A percentile compares a stretch with the other conserved stretches of the same genome.
Conservation (phyloP, 2,797 vertebrate genomes). For the Syngnathus acus region DNA sequence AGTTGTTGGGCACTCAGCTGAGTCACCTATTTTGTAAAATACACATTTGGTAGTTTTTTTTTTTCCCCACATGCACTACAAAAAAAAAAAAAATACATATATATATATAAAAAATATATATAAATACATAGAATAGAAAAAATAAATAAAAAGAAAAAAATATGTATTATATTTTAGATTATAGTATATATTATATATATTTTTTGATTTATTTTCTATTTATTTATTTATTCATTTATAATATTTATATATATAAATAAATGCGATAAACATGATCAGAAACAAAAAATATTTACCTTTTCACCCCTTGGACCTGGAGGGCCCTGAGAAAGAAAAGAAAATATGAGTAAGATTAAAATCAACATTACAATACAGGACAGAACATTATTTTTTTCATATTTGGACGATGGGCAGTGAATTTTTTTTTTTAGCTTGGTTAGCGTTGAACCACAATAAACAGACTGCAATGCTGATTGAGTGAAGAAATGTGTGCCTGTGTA, state of each 20-base stretch:
- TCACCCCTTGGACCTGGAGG: conserved; percentile 89
- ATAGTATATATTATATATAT: too few relatives aligned
- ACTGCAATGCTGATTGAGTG: background rate
- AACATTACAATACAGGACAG: background rate
- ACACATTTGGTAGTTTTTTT: background rate
- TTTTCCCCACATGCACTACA: too few relatives aligned
- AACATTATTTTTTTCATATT: too few relatives aligned
- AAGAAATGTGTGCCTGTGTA: background rate
- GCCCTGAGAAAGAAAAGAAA: conserved; percentile 70
- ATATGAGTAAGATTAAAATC: background rate
- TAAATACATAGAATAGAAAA: too few relatives aligned
- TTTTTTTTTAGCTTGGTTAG: background rate
- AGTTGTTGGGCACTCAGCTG: background rate
- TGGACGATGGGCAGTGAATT: too few relatives aligned
- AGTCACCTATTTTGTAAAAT: background rate
- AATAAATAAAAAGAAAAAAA: too few relatives aligned
- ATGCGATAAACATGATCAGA: background rate
- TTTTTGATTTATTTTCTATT: too few relatives aligned
- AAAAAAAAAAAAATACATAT: too few relatives aligned
- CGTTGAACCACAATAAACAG: background rate
- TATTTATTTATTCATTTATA: too few relatives aligned
- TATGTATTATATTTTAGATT: too few relatives aligned
- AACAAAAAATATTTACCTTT: conserved; percentile 77
- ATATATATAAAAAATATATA: too few relatives aligned
- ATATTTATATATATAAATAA: background rate